These are phyloP conservation scores for Sorex araneus DNA, from an alignment of 2,113 vertebrate species.

Conservation along the genomic window DNA sequence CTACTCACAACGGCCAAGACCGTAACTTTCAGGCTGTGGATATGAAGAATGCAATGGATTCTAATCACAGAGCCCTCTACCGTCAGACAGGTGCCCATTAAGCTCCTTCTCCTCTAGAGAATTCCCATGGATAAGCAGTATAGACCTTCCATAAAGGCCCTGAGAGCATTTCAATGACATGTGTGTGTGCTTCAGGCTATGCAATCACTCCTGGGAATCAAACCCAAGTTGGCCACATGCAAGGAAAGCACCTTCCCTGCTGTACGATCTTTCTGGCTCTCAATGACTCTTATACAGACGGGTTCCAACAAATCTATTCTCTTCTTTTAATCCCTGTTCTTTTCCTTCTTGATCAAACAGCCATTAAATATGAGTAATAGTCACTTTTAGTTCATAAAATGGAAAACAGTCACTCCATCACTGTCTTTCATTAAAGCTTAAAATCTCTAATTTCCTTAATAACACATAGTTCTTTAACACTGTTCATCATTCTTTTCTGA, in stretches of 20 bases:
- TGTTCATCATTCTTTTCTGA: background rate
- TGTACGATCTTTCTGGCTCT: too few relatives aligned
- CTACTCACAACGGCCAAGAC: too few relatives aligned
- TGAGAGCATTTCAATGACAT: background rate
- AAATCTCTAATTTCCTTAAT: conserved; percentile 19
- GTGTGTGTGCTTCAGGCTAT: too few relatives aligned
- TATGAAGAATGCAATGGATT: conserved; percentile 7
- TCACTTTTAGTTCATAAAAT: conserved; percentile 38
- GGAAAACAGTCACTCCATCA: conserved; percentile 37
- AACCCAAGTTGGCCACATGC: too few relatives aligned
- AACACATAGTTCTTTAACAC: background rate
- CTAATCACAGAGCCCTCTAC: background rate
- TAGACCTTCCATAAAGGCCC: conserved; percentile 6
- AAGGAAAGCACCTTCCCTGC: too few relatives aligned
- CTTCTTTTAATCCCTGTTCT: conserved; percentile 51
- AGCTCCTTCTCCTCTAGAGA: conserved; percentile 49
- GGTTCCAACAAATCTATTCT: conserved; percentile 44
- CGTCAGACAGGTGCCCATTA: too few relatives aligned
- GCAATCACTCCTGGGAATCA: too few relatives aligned
- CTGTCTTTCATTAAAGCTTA: conserved; percentile 45
- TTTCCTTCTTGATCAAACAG: background rate
- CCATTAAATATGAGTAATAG: background rate
- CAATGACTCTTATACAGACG: background rate
- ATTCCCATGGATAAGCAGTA: conserved; percentile 28
- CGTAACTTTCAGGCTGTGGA: background rate